Evolutionary conservation across 2,888 invertebrate species (phyloP).

Genomic region (Hermaeophaga mercurialis): DNA sequence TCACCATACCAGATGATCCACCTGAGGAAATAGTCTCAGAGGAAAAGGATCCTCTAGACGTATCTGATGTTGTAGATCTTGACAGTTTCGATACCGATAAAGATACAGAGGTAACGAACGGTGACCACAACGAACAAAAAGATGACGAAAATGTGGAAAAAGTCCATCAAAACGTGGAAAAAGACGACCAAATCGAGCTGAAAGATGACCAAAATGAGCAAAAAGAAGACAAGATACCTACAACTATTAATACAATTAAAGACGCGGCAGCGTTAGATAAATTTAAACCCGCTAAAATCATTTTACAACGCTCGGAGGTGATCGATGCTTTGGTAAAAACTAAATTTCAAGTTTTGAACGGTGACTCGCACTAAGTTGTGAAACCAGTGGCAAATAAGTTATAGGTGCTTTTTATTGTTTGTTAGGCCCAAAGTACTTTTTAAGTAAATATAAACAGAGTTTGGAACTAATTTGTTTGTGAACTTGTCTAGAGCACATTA

Average conservation of each 20-base stretch:
- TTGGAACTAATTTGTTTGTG: not conserved
- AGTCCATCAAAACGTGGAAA: not conserved
- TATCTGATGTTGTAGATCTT: not conserved
- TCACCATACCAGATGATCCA: slow-evolving; percentile 51
- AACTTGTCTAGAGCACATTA: not conserved
- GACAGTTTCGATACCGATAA: not conserved
- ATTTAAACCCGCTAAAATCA: slow-evolving; percentile 28
- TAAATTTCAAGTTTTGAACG: slow-evolving; percentile 25
- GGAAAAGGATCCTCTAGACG: slow-evolving; percentile 4
- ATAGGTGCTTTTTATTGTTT: not conserved
- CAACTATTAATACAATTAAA: not conserved
- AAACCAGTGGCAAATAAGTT: not conserved
- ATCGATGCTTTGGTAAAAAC: slow-evolving; percentile 38
- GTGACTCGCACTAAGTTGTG: slow-evolving; percentile 17
- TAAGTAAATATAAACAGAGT: not conserved
- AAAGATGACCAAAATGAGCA: too few relatives aligned
- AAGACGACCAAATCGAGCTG: too few relatives aligned
- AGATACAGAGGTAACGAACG: slow-evolving; percentile 6
- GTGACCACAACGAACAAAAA: not conserved
- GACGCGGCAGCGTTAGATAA: not conserved
- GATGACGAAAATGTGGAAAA: not conserved
- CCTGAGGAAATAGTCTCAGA: slow-evolving; percentile 4
- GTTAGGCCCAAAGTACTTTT: not conserved
- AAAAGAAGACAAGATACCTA: too few relatives aligned
- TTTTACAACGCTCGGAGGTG: slow-evolving; percentile 35